These are phyloP conservation scores for Podarcis lilfordi DNA, from an alignment of 2,797 vertebrate genomes.

Conservation along the genomic window DNA sequence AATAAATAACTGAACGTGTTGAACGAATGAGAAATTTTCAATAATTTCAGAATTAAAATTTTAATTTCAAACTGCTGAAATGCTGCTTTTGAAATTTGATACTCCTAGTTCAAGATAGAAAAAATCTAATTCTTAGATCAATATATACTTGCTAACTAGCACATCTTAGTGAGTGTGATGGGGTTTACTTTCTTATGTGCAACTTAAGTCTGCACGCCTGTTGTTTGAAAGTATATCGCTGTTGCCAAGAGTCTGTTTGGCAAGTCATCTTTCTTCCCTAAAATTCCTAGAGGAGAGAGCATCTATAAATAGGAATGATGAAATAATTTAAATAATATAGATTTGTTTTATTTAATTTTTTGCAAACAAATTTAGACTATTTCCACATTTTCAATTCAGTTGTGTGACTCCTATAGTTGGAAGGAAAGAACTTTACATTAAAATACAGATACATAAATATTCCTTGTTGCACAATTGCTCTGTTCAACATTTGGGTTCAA, in stretches of 20 bases:
- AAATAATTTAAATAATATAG: not conserved
- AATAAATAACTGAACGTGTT: not conserved
- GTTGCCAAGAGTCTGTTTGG: not conserved
- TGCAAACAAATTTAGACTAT: not conserved
- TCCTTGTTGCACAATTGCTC: not conserved
- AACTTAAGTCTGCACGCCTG: not conserved
- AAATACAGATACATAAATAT: constrained; percentile 12
- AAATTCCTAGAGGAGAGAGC: not conserved
- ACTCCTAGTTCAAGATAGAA: not conserved
- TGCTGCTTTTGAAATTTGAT: not conserved
- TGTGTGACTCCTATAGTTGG: constrained; percentile 5
- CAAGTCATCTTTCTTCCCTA: not conserved
- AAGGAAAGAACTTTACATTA: constrained; percentile 15
- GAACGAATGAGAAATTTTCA: not conserved
- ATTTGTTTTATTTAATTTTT: not conserved
- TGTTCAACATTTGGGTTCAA: not conserved
- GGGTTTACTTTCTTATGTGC: not conserved
- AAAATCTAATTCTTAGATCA: not conserved
- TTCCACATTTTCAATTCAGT: not conserved
- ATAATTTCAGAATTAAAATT: not conserved
- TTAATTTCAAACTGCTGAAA: not conserved
- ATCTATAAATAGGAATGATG: not conserved
- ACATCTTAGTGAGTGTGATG: too few relatives aligned
- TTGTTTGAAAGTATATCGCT: not conserved
- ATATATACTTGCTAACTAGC: not conserved